These are phyloP conservation scores for Calidris pugnax DNA, from an alignment of 2,113 vertebrate species.

Conservation along the genomic window DNA sequence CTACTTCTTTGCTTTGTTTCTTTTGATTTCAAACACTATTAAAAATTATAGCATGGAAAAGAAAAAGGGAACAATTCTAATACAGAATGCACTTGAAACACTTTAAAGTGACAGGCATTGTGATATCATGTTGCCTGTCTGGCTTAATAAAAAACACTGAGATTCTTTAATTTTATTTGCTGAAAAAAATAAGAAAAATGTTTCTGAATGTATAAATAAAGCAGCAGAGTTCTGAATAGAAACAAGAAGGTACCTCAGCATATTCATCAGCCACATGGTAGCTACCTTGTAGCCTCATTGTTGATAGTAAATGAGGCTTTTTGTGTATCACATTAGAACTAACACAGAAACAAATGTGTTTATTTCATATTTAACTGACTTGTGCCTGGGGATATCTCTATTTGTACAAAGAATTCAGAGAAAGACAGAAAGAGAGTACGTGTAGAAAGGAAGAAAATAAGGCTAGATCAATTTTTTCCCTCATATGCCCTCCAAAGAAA, in stretches of 20 bases:
- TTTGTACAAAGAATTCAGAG: constrained; percentile 62
- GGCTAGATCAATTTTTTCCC: constrained; percentile 27
- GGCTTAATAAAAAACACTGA: constrained; percentile 69
- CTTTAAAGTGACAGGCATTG: constrained; percentile 41
- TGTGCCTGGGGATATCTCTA: constrained; percentile 68
- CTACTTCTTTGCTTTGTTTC: constrained; percentile 10
- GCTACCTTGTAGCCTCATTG: constrained; percentile 78
- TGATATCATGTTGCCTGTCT: constrained; percentile 20
- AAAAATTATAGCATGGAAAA: constrained; percentile 42
- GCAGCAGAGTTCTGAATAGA: constrained; percentile 76
- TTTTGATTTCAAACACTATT: constrained; percentile 50
- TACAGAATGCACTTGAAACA: constrained; percentile 61
- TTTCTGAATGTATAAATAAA: constrained; percentile 79
- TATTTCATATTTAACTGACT: constrained; percentile 71
- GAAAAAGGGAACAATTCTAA: constrained; percentile 58
- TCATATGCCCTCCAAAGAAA: constrained; percentile 23
- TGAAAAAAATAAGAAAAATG: constrained; percentile 72
- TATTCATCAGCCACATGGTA: constrained; percentile 79
- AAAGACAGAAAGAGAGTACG: constrained; percentile 22
- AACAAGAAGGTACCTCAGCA: constrained; percentile 77
- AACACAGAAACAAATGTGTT: constrained; percentile 68
- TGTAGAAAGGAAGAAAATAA: constrained; percentile 67
- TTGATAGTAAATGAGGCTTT: constrained; percentile 75
- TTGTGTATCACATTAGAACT: constrained; percentile 64
- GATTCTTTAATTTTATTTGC: constrained; percentile 61